Percentiles rank a stretch among this genome's conserved stretches.
These are phyloP conservation scores for Darevskia nairensis DNA, from an alignment of 2,797 vertebrate genomes.

Conservation along the genomic window DNA sequence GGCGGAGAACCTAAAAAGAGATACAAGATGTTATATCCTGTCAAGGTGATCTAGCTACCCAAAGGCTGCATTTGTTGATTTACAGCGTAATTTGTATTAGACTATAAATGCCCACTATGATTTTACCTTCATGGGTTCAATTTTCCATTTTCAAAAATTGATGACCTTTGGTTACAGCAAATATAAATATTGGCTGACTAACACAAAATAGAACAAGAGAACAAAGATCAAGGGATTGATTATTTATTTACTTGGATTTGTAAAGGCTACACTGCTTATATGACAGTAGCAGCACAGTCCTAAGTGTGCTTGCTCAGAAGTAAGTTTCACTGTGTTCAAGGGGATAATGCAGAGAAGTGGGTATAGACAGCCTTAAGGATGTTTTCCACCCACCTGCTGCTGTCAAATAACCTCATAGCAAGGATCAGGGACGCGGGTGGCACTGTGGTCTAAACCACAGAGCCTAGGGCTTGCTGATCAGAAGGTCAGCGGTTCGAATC, in stretches of 20 bases:
- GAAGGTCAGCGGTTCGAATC: too few relatives aligned
- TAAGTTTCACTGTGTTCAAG: too few relatives aligned
- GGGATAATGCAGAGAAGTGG: neutral
- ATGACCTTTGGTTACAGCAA: neutral
- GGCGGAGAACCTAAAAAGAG: neutral
- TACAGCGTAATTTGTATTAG: neutral
- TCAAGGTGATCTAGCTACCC: neutral
- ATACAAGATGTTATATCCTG: neutral
- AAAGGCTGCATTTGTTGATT: neutral
- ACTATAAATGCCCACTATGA: neutral
- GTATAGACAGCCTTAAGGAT: too few relatives aligned
- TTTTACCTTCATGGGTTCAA: neutral
- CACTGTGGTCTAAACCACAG: too few relatives aligned
- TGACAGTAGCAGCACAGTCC: too few relatives aligned
- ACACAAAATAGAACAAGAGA: neutral
- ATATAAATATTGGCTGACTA: neutral
- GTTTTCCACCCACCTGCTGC: neutral
- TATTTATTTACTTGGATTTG: neutral
- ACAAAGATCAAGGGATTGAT: neutral
- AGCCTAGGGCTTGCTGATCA: too few relatives aligned
- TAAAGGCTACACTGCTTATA: neutral
- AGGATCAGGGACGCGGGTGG: too few relatives aligned
- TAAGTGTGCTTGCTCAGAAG: too few relatives aligned
- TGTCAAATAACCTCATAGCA: neutral
- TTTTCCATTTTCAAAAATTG: neutral